Evolutionary conservation across 2,888 invertebrate species (phyloP).

Genomic region (Automeris io): DNA sequence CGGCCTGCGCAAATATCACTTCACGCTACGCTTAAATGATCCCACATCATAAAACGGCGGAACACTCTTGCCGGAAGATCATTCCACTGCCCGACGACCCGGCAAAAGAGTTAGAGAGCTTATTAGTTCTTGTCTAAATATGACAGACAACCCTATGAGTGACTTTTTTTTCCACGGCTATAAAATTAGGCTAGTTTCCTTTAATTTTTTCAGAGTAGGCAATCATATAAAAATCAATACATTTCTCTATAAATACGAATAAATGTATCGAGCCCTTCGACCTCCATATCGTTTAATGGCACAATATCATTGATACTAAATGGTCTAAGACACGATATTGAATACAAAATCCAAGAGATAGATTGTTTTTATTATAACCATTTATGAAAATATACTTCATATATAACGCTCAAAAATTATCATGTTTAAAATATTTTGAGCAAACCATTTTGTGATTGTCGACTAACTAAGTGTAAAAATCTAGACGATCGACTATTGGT

Average conservation of each 20-base stretch:
- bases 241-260: not conserved
- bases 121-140: too few relatives aligned
- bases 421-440: slow-evolving; percentile 24
- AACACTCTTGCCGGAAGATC: too few relatives aligned
- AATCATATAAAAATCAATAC: not conserved
- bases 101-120: too few relatives aligned
- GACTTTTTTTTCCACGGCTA: too few relatives aligned
- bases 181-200: too few relatives aligned
- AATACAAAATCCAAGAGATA: slow-evolving; percentile 7
- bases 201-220: not conserved
- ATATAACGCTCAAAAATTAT: slow-evolving; percentile 10
- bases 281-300: slow-evolving; percentile 2
- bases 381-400: slow-evolving; percentile 20
- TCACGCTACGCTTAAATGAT: too few relatives aligned
- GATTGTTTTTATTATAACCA: slow-evolving; percentile 12
- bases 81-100: too few relatives aligned
- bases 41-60: too few relatives aligned
- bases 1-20: too few relatives aligned
- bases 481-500: not conserved
- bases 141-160: too few relatives aligned
- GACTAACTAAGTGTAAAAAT: slow-evolving; percentile 11
- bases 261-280: not conserved
- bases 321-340: slow-evolving; percentile 13
- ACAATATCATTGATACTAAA: slow-evolving; percentile 4
- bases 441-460: slow-evolving; percentile 22